Base-by-base conservation (phyloP, 1,140 invertebrate genomes). In the Drosophila equinoxialis region DNA sequence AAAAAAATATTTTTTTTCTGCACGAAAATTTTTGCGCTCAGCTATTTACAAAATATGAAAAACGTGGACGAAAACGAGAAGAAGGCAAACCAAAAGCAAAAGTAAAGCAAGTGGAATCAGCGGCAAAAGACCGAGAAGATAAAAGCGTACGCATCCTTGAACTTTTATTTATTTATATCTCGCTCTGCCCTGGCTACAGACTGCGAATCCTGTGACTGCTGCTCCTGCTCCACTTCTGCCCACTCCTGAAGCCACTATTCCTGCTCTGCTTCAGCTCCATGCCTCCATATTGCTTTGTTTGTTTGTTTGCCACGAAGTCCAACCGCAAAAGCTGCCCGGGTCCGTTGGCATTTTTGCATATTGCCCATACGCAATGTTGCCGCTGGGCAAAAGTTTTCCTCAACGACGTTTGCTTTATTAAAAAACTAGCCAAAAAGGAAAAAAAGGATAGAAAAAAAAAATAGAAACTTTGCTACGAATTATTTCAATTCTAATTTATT, bases 401-500 rank as follows among this genome's bases (percentile, higher is more conserved):
- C 62, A 81, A 65, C 84, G 81, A 59, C 84, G 80, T 84, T 89
- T 89, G 84, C 84, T 89, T 89, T 89, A 89, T 89, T 89, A 89
- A 89, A 51, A 87, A 89, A 89, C 84, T 89, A 89, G 74, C 73
- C 66, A 87, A 87, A 66, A 51, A 63, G 45, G 23, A 51, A 14
- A 45, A 62, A 66, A 68, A 58, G 71, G 63, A 63, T 30, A 30
- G 30, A 30, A 30, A 30, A 54, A 74, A 76, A 83, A 1, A 1
- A 89, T 54, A 70, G 66, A 79, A 79, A 79, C 75, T 89, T 89
- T 79, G 65, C 68, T 65, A 71, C 68, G 77, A 89, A 89, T 89
- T 89, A 89, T 89, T 89, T 89, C 84, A 89, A 89, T 89, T 89
- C 84, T 89, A 89, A 89, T 89, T 89, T 89, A 89, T 89, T 89